Conservation (phyloP, 2,888 invertebrate species). For the Caenorhabditis sp. region DNA sequence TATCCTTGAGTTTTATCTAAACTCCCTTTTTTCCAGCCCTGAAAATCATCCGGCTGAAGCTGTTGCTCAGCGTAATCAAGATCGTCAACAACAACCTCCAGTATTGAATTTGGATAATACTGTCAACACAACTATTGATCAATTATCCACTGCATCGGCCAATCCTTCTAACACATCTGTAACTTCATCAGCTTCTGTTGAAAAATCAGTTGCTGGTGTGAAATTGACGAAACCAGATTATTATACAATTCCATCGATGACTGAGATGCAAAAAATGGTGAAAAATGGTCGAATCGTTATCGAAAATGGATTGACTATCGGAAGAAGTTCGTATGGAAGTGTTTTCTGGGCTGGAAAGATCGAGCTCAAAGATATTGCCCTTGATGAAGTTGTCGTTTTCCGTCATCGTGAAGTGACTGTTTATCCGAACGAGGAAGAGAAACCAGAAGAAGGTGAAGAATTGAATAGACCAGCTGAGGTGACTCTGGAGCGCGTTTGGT, state of each 20-base stretch:
- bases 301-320: conserved; percentile 73
- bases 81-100: conserved; percentile 32
- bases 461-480: conserved; percentile 80
- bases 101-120: conserved; percentile 31
- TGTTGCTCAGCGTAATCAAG: conserved; percentile 23
- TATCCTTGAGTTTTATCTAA: not conserved
- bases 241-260: conserved; percentile 86
- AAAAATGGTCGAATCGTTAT: conserved; percentile 45
- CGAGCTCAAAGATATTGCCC: conserved; percentile 44
- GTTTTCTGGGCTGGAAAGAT: conserved; percentile 73
- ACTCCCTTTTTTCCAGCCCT: conserved; percentile 4
- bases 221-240: conserved; percentile 83
- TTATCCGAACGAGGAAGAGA: conserved; percentile 88
- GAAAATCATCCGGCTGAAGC: conserved; percentile 29
- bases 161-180: not conserved
- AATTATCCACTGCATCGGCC: conserved; percentile 3
- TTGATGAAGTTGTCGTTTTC: conserved; percentile 65
- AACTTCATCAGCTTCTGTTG: conserved; percentile 9
- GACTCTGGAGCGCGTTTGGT: conserved; percentile 93
- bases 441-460: conserved; percentile 86
- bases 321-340: conserved; percentile 73
- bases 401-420: conserved; percentile 91
- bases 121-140: conserved; percentile 10
- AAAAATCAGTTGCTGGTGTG: conserved; percentile 79
- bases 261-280: conserved; percentile 77